Base-by-base conservation (phyloP, 2,888 invertebrate species). In the Dexiosoma caninum region DNA sequence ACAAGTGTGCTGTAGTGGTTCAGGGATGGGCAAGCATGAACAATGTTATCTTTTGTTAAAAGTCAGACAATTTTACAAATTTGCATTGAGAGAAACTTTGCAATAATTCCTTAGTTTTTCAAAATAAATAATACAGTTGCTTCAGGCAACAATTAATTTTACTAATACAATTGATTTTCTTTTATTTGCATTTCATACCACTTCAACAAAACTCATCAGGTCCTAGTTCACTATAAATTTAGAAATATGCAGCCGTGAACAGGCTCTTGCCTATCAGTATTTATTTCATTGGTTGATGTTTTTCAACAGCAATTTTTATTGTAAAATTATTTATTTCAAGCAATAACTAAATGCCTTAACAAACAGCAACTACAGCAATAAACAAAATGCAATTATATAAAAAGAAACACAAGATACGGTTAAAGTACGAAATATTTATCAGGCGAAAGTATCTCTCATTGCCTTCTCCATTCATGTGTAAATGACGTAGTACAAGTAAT, bases 371-470 rank as follows among this genome's bases (percentile, higher is more conserved):
- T 9, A 30, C 51, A 59, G 49, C 40, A 49, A 35, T 60, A 60
- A 46, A 37, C 46, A 66, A 57, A 46, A 64, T 64, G 72, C 55
- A 62, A 53, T 72, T 72, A 44, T 44, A 57, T 12, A 69, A 32
- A 40, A 51, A n/a, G n/a, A n/a, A n/a, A n/a, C n/a, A n/a, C 27
- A 37, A 64, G 64, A 74, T 66, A 74, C 40, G 74, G 46, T 74
- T 49, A 64, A 74, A 66, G 55, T 46, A 57, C 10, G 6, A 42
- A 53, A 49, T 30, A 9, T 66, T 79, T 70, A 66, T 79, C 62
- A 55, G 55, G 37, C 72, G 60, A 72, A 78, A 78, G 72, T 78
- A 78, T 78, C 72, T 35, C 42, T 37, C 1, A 5, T 27, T 30
- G 40, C 14, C 66, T 19, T 10, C 14, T 35, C 57, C 21, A 60